phyloP scores from a whole-genome alignment of 2,888 invertebrate species.

The Stegana nigrithorax region DNA sequence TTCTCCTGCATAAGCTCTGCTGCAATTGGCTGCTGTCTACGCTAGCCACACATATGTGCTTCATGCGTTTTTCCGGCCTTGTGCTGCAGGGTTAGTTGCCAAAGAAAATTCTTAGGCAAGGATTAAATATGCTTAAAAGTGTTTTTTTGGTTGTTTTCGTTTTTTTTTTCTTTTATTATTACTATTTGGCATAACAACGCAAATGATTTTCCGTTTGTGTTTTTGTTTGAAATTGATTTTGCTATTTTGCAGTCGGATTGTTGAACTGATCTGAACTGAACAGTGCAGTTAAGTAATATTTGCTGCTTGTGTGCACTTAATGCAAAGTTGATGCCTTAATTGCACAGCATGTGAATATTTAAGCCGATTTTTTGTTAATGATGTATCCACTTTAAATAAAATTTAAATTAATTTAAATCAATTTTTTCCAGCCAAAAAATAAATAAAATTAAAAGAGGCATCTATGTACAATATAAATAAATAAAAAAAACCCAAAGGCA shows the following conservation, averaged over 20 bases:
- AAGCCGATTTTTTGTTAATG: constrained; percentile 40
- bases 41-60: constrained; percentile 5
- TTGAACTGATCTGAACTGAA: no score
- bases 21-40: constrained; percentile 13
- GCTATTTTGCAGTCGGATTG: no score
- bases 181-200: not conserved
- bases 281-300: no score
- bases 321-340: not conserved
- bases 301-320: no score
- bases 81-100: constrained; percentile 15
- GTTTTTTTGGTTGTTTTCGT: not conserved
- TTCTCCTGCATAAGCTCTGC: constrained; percentile 20
- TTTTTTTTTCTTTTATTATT: not conserved
- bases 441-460: not conserved
- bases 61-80: constrained; percentile 15
- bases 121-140: not conserved
- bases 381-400: constrained; percentile 53
- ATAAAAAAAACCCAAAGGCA: not conserved
- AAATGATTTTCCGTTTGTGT: no score
- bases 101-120: not conserved
- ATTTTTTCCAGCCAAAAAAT: constrained; percentile 34
- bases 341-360: constrained; percentile 43
- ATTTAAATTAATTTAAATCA: constrained; percentile 61
- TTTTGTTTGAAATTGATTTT: no score
- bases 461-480: not conserved